These are phyloP conservation scores for Cranoglanis bouderius DNA, from an alignment of 2,113 vertebrate species.

Conservation along the genomic window DNA sequence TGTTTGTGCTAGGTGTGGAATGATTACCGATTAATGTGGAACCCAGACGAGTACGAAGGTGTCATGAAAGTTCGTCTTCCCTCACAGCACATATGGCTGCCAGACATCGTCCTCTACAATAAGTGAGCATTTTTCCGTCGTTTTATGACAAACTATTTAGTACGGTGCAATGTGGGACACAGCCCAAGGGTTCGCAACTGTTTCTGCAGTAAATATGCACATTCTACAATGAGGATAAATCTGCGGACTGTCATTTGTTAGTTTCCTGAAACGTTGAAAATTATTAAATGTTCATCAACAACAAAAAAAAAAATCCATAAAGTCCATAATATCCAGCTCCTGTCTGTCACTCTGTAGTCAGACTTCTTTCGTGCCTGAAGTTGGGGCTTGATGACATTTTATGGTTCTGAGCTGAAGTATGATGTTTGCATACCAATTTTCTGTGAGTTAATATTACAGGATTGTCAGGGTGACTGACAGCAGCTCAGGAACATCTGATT, in stretches of 20 bases:
- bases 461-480: not conserved
- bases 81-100: slow-evolving; percentile 79
- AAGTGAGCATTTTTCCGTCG: slow-evolving; percentile 64
- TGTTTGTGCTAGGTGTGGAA: slow-evolving; percentile 71
- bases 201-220: not conserved
- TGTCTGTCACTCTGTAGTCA: too few species aligned
- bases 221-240: not conserved
- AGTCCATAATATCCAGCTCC: too few species aligned
- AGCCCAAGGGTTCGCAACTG: not conserved
- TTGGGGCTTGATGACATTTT: too few species aligned
- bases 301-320: too few species aligned
- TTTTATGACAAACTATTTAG: not conserved
- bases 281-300: too few species aligned
- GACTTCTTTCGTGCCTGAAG: too few species aligned
- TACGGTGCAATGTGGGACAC: not conserved
- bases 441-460: not conserved
- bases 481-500: not conserved
- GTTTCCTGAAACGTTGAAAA: too few species aligned
- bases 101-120: slow-evolving; percentile 81
- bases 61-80: slow-evolving; percentile 77
- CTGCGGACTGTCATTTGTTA: too few species aligned
- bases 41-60: slow-evolving; percentile 77
- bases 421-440: not conserved
- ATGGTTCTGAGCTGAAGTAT: too few species aligned
- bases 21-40: slow-evolving; percentile 79